Percentiles rank a stretch among this genome's conserved stretches.
Conservation (phyloP, 1,140 invertebrate genomes). For the Ceratosolen fusciceps region DNA sequence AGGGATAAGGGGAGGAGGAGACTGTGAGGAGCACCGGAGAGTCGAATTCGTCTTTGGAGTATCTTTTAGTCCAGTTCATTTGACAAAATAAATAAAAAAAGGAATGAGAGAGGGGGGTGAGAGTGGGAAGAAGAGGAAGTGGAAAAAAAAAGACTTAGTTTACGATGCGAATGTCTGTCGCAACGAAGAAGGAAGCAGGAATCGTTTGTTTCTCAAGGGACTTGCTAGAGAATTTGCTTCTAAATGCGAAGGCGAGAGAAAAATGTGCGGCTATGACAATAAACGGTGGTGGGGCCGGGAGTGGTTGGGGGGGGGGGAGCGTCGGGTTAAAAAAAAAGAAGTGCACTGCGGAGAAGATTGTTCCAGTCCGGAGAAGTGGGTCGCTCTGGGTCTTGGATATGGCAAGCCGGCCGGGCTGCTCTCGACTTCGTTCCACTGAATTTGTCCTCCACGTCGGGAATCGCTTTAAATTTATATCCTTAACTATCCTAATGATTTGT, state of each 20-base stretch:
- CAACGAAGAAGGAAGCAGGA: constrained; percentile 4
- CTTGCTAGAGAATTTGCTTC: constrained; percentile 20
- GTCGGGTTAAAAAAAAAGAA: neutral
- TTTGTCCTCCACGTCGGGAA: neutral
- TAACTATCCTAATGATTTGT: neutral
- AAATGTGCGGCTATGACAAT: constrained; percentile 20
- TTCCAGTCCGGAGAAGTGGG: constrained; percentile 5
- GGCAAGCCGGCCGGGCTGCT: neutral
- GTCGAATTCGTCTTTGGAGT: too few species aligned
- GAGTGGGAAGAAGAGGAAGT: too few species aligned
- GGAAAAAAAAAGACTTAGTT: too few species aligned
- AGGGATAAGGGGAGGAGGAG: too few species aligned
- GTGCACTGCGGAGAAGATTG: neutral
- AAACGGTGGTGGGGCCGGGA: too few species aligned
- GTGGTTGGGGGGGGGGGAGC: neutral
- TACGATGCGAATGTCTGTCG: neutral
- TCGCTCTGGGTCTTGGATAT: constrained; percentile 25
- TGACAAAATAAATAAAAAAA: neutral
- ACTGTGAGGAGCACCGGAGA: too few species aligned
- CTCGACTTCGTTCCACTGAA: constrained; percentile 12
- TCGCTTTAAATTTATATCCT: constrained; percentile 5
- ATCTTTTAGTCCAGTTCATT: neutral
- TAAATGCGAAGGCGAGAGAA: constrained; percentile 12
- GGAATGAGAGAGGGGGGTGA: too few species aligned
- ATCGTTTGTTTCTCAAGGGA: constrained; percentile 9